These are phyloP conservation scores for Phymastichus coffea DNA, from an alignment of 1,140 invertebrate species.

Conservation along the genomic window DNA sequence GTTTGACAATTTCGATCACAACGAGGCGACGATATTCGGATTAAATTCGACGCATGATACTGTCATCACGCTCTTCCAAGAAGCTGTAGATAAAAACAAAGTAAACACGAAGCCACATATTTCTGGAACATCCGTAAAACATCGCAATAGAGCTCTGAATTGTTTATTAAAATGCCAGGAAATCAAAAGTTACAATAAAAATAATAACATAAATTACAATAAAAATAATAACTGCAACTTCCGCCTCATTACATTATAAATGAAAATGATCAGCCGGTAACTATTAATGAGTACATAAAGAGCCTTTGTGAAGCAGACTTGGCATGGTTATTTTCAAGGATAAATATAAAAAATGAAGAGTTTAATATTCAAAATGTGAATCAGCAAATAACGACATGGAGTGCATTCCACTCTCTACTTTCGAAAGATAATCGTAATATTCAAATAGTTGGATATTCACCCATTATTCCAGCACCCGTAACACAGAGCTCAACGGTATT, in stretches of 20 bases:
- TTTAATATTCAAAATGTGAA: not conserved
- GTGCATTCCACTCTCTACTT: too few species aligned
- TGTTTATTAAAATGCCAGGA: slow-evolving; percentile 7
- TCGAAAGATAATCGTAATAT: not conserved
- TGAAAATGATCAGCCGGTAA: not conserved
- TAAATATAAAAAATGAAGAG: not conserved
- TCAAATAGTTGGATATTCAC: slow-evolving; percentile 19
- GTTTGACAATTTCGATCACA: slow-evolving; percentile 31
- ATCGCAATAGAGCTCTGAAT: not conserved
- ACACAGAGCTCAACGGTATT: slow-evolving; percentile 9
- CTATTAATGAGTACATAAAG: not conserved
- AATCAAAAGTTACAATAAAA: slow-evolving; percentile 4
- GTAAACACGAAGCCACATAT: too few species aligned
- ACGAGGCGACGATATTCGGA: slow-evolving; percentile 21
- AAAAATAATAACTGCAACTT: too few species aligned
- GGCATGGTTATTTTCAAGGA: slow-evolving; percentile 2
- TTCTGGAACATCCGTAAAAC: not conserved
- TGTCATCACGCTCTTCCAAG: too few species aligned
- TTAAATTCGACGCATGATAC: slow-evolving; percentile 18
- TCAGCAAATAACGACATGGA: not conserved
- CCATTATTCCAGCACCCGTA: slow-evolving; percentile 8
- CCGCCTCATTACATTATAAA: not conserved
- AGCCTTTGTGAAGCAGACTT: not conserved
- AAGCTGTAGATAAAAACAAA: too few species aligned
- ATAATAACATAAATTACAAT: not conserved